These are phyloP conservation scores for Lindbergichthys nudifrons DNA, from an alignment of 2,797 vertebrate species.

Conservation along the genomic window DNA sequence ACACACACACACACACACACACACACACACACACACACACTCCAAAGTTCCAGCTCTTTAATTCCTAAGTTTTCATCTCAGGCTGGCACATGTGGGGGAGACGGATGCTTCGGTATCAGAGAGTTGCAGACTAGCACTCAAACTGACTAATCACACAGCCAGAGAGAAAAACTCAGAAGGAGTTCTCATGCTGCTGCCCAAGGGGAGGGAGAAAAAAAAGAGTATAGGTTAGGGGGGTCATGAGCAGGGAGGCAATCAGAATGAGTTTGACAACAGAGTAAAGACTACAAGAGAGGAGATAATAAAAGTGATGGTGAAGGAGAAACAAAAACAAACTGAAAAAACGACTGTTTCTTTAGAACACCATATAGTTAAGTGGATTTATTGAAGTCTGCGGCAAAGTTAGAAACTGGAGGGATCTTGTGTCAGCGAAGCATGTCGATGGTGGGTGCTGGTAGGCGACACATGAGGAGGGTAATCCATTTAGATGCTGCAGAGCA, in stretches of 20 bases:
- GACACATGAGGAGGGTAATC: conserved; percentile 60
- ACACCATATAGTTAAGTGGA: conserved; percentile 41
- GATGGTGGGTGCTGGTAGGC: conserved; percentile 46
- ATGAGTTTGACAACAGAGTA: conserved; percentile 18
- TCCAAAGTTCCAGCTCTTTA: conserved; percentile 47
- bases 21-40: not conserved
- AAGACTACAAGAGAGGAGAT: conserved; percentile 9
- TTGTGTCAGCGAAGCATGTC: conserved; percentile 40
- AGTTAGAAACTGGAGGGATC: conserved; percentile 38
- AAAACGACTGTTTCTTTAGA: conserved; percentile 8
- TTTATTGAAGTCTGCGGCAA: conserved; percentile 48
- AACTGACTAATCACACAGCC: conserved; percentile 66
- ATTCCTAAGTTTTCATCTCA: conserved; percentile 52
- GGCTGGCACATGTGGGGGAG: conserved; percentile 40
- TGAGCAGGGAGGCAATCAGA: conserved; percentile 5
- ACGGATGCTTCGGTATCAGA: conserved; percentile 59
- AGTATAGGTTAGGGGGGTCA: not conserved
- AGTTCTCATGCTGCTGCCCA: conserved; percentile 22
- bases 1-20: not conserved
- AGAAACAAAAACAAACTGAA: not conserved
- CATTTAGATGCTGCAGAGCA: conserved; percentile 50
- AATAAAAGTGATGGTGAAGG: conserved; percentile 15
- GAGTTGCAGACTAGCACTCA: conserved; percentile 65
- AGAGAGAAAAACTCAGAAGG: conserved; percentile 44
- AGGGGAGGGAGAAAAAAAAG: not conserved